Conservation (phyloP, 2,113 vertebrate species). For the Trogon surrucura region DNA sequence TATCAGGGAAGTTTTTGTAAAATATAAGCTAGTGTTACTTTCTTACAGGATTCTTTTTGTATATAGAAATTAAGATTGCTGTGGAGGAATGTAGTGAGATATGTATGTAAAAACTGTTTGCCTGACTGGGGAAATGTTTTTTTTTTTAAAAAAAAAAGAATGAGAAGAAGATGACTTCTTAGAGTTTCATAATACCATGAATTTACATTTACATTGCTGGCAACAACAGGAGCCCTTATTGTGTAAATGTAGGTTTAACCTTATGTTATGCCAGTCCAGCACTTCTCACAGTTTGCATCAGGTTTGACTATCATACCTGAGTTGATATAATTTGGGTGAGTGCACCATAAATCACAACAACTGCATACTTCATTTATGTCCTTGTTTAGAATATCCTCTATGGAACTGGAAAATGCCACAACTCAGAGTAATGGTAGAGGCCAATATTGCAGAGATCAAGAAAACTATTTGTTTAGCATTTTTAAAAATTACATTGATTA, state of each 20-base stretch:
- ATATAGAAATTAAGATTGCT: not conserved
- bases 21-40: not conserved
- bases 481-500: not conserved
- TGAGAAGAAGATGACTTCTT: not conserved
- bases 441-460: not conserved
- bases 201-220: not conserved
- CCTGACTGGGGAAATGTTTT: not conserved
- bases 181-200: not conserved
- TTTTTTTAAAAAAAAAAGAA: not conserved
- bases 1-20: not conserved
- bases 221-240: rapidly evolving
- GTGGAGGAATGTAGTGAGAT: not conserved
- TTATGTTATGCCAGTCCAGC: not conserved
- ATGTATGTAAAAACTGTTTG: not conserved
- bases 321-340: not conserved
- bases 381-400: not conserved
- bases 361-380: not conserved
- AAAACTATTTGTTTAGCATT: not conserved
- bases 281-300: not conserved
- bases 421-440: not conserved
- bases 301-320: not conserved
- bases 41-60: not conserved
- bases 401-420: not conserved
- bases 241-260: not conserved
- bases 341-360: not conserved